Conservation (phyloP, 2,797 vertebrate genomes). For the Poliocrania exsul region DNA sequence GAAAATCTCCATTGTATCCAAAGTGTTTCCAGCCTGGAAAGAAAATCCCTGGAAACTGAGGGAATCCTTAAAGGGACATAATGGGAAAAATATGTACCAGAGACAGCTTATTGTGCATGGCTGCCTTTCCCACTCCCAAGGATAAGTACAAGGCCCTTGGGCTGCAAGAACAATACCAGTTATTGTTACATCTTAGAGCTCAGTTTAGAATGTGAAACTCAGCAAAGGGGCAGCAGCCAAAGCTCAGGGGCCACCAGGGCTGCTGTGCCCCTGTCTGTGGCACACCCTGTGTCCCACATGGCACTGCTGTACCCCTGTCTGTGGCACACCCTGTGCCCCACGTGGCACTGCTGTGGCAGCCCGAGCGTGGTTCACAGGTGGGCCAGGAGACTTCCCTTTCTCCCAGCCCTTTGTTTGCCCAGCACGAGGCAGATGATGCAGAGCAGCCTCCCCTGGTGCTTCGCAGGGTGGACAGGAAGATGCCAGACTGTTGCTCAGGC, state of each 20-base stretch:
- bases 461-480: background rate
- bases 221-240: background rate
- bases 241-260: background rate
- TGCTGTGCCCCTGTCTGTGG: background rate
- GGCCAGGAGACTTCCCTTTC: background rate
- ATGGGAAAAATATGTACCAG: background rate
- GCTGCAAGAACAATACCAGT: background rate
- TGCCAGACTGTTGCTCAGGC: background rate
- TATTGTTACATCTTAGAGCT: background rate
- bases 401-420: background rate
- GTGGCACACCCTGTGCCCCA: background rate
- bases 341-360: rapidly evolving
- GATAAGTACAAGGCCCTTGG: background rate
- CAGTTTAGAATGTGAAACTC: background rate
- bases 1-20: constrained; percentile 15
- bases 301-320: background rate
- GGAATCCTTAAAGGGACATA: background rate
- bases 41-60: background rate
- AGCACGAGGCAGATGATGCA: background rate
- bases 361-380: rapidly evolving
- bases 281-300: background rate
- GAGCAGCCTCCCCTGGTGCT: background rate
- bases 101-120: background rate
- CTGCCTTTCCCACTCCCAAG: background rate
- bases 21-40: background rate